Conservation (phyloP, 2,113 vertebrate genomes). For the Orcinus orca region DNA sequence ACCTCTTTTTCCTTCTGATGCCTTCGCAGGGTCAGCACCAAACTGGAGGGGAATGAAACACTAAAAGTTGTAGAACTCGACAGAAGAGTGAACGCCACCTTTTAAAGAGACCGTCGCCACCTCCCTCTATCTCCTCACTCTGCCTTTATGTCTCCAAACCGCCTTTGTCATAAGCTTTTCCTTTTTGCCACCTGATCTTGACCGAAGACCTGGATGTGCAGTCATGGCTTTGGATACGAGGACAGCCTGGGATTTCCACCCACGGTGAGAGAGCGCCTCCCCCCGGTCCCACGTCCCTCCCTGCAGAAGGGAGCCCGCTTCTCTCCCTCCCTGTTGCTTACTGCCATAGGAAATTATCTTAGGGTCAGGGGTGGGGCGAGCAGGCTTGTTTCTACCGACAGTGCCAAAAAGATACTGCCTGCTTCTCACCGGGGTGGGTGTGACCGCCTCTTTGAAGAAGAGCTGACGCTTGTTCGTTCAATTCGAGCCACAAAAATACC, state of each 20-base stretch:
- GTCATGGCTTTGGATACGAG: constrained; percentile 38
- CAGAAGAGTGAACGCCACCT: constrained; percentile 90
- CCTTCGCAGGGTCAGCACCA: constrained; percentile 81
- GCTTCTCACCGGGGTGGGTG: neutral
- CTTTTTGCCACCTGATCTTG: neutral
- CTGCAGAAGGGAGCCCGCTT: neutral
- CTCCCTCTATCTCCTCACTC: constrained; percentile 27
- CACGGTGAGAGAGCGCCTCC: neutral
- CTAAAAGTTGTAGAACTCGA: constrained; percentile 90
- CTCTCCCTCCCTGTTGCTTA: neutral
- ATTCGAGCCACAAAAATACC: neutral
- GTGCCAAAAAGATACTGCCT: constrained; percentile 11
- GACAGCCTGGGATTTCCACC: constrained; percentile 61
- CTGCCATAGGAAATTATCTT: neutral
- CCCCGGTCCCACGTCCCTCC: neutral
- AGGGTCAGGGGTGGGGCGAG: neutral
- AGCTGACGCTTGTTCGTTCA: neutral
- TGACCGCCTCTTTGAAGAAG: neutral
- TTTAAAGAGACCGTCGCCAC: constrained; percentile 73
- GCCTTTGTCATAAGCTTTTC: constrained; percentile 35
- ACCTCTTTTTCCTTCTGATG: neutral
- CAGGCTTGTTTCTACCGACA: neutral
- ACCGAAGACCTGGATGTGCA: neutral
- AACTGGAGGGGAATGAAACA: constrained; percentile 86
- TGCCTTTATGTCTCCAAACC: constrained; percentile 34